A percentile compares a stretch with the other conserved stretches of the same genome.
Evolutionary conservation across 2,797 vertebrate genomes (phyloP).

Genomic region (Anableps anableps): DNA sequence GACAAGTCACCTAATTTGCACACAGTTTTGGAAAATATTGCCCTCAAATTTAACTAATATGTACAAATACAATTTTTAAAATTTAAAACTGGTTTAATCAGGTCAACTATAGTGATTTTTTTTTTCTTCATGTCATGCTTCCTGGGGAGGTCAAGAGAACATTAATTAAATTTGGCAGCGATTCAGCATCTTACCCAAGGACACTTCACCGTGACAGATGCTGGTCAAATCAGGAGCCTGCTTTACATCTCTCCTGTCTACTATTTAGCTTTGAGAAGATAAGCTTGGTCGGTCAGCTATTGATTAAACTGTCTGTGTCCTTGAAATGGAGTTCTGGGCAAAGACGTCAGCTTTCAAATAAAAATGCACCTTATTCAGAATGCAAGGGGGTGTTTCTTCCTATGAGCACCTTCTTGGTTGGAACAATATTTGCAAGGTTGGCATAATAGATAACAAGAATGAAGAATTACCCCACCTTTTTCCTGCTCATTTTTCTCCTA

Average conservation of each 20-base stretch:
- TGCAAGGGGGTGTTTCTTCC: slow-evolving; percentile 12
- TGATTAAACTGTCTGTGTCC: slow-evolving; percentile 60
- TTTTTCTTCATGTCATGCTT: slow-evolving; percentile 1
- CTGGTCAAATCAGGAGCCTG: slow-evolving; percentile 25
- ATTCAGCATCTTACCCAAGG: slow-evolving; percentile 52
- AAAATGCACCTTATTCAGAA: slow-evolving; percentile 40
- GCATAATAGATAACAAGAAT: slow-evolving; percentile 41
- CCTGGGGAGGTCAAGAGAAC: slow-evolving; percentile 34
- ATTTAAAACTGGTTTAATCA: background rate
- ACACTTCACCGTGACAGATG: slow-evolving; percentile 45
- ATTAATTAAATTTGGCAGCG: slow-evolving; percentile 40
- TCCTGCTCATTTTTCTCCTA: background rate
- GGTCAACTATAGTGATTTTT: background rate
- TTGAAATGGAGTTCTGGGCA: slow-evolving; percentile 38
- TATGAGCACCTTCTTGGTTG: slow-evolving; percentile 25
- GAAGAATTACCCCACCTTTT: background rate
- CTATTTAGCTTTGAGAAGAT: slow-evolving; percentile 39
- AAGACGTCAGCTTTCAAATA: slow-evolving; percentile 55
- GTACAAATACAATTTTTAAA: background rate
- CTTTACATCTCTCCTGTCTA: slow-evolving; percentile 53
- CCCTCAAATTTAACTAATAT: background rate
- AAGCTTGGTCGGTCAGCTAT: slow-evolving; percentile 58
- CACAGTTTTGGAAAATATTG: background rate
- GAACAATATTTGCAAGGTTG: slow-evolving; percentile 40
- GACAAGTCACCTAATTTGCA: background rate